Evolutionary conservation across 2,113 vertebrate species (phyloP), one percentile per base, ranked within the genome.

Genomic region (Oreochromis spilurus): DNA sequence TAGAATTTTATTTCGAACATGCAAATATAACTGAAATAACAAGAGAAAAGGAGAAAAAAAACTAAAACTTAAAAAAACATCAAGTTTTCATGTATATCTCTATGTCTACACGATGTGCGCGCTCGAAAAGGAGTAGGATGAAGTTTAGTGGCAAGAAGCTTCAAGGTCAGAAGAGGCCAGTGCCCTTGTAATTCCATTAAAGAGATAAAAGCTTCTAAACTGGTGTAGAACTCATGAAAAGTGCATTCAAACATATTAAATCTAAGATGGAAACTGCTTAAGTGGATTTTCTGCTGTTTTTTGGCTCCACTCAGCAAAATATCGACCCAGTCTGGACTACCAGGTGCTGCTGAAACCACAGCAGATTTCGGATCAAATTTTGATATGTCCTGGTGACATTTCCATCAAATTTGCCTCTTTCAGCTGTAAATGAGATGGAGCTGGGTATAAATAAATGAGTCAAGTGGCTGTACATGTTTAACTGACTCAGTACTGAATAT

Each of bases 201-300:
- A 21, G 19, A 67, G 34, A 38, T 67, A 14, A 38, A 65, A 40
- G 31, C 19, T n/a, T 38, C 31, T 65, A 21, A 67, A n/a, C 9
- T 38, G 10, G 2, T 62, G 29, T 3, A 31, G 21, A 60, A 60
- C 26, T 31, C 26, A 0, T 60, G 16, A 60, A 60, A 31, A 34
- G 8, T 10, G 2, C 5, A 0, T 62, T 34, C 16, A 67, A 43
- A 43, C 65, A 43, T 24, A 70, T 40, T 43, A 9, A 43, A 70
- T 38, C 0, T 40, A 40, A 67, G 6, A 11, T 62, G 0, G 29
- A 55, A 55, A 55, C 21, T 24, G 0, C 1, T 55, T 24, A 58
- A 58, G 9, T 67, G 36, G 36, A 67, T 38, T 38, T n/a, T 40
- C 4, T 58, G 26, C 55, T 31, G 55, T 60, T 60, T 17, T 60